These are phyloP conservation scores for Siniperca scherzeri DNA, from an alignment of 2,797 vertebrate genomes.

Conservation along the genomic window DNA sequence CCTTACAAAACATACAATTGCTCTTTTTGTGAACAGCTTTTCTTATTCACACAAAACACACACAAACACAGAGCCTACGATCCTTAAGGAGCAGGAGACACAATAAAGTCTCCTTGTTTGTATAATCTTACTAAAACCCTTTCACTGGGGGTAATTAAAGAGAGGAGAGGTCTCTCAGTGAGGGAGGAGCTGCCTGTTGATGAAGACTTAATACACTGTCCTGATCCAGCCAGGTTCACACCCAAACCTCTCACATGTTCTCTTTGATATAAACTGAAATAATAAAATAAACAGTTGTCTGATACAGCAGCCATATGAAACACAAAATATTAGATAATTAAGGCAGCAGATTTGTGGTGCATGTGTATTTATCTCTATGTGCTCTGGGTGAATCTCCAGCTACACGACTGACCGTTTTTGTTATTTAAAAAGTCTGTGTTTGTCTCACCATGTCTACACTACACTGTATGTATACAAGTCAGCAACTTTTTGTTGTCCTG, in stretches of 20 bases:
- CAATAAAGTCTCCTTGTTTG: not conserved
- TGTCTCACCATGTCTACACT: not conserved
- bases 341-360: not conserved
- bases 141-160: slow-evolving; percentile 45
- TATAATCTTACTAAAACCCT: slow-evolving; percentile 16
- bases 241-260: not conserved
- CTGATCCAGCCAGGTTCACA: slow-evolving; percentile 4
- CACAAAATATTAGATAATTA: not conserved
- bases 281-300: slow-evolving; percentile 5
- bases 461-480: not conserved
- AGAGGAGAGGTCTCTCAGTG: not conserved
- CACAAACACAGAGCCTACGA: slow-evolving; percentile 19
- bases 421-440: not conserved
- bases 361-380: not conserved
- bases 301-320: not conserved
- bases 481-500: slow-evolving; percentile 2
- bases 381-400: not conserved
- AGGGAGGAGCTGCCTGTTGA: slow-evolving; percentile 6
- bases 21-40: slow-evolving; percentile 28
- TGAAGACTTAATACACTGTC: not conserved
- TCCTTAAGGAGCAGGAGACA: slow-evolving; percentile 20
- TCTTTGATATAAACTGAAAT: not conserved
- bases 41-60: slow-evolving; percentile 19
- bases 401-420: not conserved
- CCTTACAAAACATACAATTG: slow-evolving; percentile 10